Evolutionary conservation across 2,888 invertebrate species (phyloP).

Genomic region (Habrosyne pyritoides): DNA sequence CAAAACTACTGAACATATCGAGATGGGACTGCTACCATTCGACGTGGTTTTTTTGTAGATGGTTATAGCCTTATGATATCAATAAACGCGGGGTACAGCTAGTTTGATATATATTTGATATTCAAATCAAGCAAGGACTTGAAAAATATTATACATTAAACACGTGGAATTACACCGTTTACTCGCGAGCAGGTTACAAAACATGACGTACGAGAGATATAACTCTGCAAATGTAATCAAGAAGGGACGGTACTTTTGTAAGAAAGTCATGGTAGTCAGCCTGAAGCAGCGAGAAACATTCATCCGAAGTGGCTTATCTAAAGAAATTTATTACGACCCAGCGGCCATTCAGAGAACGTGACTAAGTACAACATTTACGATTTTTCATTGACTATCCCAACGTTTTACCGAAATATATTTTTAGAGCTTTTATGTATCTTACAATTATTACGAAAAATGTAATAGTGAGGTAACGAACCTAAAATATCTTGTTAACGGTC

Average conservation of each 20-base stretch:
- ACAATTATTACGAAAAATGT: not conserved
- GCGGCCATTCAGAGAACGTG: conserved; percentile 29
- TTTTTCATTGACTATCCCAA: conserved; percentile 25
- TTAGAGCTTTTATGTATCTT: not conserved
- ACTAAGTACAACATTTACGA: conserved; percentile 28
- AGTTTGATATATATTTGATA: not conserved
- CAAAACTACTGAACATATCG: too few relatives aligned
- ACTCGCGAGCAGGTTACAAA: conserved; percentile 5
- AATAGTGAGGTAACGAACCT: not conserved
- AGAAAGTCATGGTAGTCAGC: conserved; percentile 22
- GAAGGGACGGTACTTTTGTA: conserved; percentile 31
- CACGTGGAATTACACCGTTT: not conserved
- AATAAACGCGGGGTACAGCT: too few relatives aligned
- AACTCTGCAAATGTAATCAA: conserved; percentile 28
- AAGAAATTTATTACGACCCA: conserved; percentile 36
- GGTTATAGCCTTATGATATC: too few relatives aligned
- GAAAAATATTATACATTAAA: conserved; percentile 1
- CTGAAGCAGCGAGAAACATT: conserved; percentile 20
- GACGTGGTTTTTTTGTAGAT: too few relatives aligned
- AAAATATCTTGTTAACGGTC: conserved; percentile 6
- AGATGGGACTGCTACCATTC: too few relatives aligned
- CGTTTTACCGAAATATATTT: conserved; percentile 2
- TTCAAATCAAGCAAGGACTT: not conserved
- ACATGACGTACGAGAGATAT: conserved; percentile 20
- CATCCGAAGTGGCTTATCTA: conserved; percentile 37